These are phyloP conservation scores for Eolophus roseicapilla DNA, from an alignment of 2,113 vertebrate genomes.

Conservation along the genomic window DNA sequence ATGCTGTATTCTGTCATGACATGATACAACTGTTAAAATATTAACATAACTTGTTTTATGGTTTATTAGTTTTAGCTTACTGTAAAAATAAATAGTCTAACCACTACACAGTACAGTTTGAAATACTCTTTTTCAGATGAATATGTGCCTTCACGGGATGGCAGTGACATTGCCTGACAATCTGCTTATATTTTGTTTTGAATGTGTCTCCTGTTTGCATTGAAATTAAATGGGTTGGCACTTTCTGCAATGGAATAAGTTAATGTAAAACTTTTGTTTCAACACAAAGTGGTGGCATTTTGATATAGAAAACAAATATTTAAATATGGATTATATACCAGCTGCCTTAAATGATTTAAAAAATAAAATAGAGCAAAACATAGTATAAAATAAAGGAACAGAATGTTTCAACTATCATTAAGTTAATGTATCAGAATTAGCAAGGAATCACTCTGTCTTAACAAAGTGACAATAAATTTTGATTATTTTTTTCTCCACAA, in stretches of 20 bases:
- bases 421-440: background rate
- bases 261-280: conserved; percentile 4
- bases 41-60: background rate
- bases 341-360: background rate
- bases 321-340: background rate
- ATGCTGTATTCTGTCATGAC: background rate
- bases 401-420: background rate
- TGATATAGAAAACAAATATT: background rate
- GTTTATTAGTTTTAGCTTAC: background rate
- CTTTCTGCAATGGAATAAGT: background rate
- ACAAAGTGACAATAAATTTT: background rate
- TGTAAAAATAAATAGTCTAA: conserved; percentile 2
- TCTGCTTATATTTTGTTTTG: conserved; percentile 9
- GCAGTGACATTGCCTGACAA: background rate
- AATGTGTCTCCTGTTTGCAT: background rate
- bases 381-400: background rate
- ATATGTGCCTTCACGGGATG: background rate
- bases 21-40: background rate
- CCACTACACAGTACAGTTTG: background rate
- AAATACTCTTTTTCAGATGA: conserved; percentile 3
- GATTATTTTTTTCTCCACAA: rapidly evolving
- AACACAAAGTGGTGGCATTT: background rate
- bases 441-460: background rate
- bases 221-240: background rate
- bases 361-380: background rate